These are phyloP conservation scores for Channa argus DNA, from an alignment of 2,113 vertebrate species.

Conservation along the genomic window DNA sequence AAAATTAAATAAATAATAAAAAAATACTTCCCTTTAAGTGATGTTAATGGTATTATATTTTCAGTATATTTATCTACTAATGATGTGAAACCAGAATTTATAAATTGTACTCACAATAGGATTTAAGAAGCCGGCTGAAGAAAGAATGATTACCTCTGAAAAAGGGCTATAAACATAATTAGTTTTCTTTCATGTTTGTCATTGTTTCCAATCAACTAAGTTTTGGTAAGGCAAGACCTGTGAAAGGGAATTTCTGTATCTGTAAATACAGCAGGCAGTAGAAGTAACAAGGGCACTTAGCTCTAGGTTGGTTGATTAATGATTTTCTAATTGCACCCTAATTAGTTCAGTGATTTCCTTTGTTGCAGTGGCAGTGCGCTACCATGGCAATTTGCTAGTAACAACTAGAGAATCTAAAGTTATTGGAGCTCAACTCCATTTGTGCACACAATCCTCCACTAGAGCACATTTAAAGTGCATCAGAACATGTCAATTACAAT, in stretches of 20 bases:
- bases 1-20: too few relatives aligned
- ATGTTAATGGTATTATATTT: too few relatives aligned
- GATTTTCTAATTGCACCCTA: conserved; percentile 12
- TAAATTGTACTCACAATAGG: background rate
- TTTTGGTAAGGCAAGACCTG: background rate
- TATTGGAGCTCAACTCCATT: background rate
- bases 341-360: background rate
- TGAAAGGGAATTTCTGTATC: background rate
- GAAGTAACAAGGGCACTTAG: background rate
- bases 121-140: background rate
- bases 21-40: background rate
- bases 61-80: too few relatives aligned
- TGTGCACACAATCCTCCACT: background rate
- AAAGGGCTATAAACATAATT: background rate
- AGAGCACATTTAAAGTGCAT: background rate
- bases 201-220: background rate
- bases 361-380: background rate
- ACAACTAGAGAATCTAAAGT: conserved; percentile 7
- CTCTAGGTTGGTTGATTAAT: background rate
- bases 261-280: background rate
- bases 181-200: too few relatives aligned
- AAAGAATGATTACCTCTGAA: background rate
- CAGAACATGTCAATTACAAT: background rate
- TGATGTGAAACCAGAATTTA: background rate
- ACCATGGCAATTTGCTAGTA: background rate